A percentile compares a stretch with the other conserved stretches of the same genome.
Evolutionary conservation across 2,888 invertebrate species (phyloP).

Genomic region (Tridacna gigas): DNA sequence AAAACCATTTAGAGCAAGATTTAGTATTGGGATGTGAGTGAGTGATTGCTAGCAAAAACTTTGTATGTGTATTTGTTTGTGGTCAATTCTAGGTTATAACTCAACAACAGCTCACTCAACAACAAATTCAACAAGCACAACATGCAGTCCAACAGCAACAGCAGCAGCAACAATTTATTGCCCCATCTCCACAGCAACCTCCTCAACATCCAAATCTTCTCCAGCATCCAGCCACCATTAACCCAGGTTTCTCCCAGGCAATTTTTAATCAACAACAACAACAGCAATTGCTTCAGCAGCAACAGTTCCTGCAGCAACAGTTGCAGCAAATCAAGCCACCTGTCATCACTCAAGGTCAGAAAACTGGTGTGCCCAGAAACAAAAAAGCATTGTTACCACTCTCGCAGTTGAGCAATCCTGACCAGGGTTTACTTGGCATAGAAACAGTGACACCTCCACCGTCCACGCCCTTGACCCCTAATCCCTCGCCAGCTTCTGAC

Average conservation of each 20-base stretch:
- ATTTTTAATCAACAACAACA: slow-evolving; percentile 69
- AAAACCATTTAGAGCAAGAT: too few species aligned
- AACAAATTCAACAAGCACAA: slow-evolving; percentile 68
- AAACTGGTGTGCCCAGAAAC: slow-evolving; percentile 59
- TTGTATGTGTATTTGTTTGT: not conserved
- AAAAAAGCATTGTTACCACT: slow-evolving; percentile 62
- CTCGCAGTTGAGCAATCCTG: slow-evolving; percentile 60
- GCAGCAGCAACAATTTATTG: slow-evolving; percentile 61
- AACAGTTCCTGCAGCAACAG: slow-evolving; percentile 76
- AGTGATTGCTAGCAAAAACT: too few species aligned
- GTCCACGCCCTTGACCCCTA: slow-evolving; percentile 79
- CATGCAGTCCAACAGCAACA: slow-evolving; percentile 62
- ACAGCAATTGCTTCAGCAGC: slow-evolving; percentile 71
- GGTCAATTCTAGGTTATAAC: slow-evolving; percentile 47
- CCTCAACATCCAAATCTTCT: slow-evolving; percentile 72
- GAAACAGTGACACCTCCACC: slow-evolving; percentile 78
- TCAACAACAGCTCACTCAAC: slow-evolving; percentile 61
- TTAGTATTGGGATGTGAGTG: too few species aligned
- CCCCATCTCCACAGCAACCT: slow-evolving; percentile 75
- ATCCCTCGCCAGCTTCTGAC: slow-evolving; percentile 79
- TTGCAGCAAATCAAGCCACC: slow-evolving; percentile 83
- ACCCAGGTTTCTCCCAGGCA: slow-evolving; percentile 68
- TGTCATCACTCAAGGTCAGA: slow-evolving; percentile 60
- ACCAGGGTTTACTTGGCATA: slow-evolving; percentile 60
- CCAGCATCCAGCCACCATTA: slow-evolving; percentile 68